Evolutionary conservation across 2,113 vertebrate genomes (phyloP).

Genomic region (Sciurus niger): DNA sequence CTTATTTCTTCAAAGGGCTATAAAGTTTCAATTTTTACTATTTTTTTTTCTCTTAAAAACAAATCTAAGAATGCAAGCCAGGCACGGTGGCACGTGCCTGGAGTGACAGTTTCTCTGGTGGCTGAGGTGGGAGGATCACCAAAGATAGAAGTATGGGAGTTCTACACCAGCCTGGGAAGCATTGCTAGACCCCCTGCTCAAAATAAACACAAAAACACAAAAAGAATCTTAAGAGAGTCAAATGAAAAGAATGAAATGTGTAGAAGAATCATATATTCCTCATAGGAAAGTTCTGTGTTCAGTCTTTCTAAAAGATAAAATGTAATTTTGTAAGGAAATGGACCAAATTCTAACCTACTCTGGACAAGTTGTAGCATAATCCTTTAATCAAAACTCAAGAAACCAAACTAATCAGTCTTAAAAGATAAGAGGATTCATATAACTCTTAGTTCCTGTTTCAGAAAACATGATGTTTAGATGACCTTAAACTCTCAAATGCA

Average conservation of each 20-base stretch:
- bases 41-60: neutral
- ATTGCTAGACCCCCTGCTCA: neutral
- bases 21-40: slow-evolving; percentile 5
- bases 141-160: neutral
- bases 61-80: neutral
- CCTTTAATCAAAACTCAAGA: slow-evolving; percentile 54
- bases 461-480: slow-evolving; percentile 65
- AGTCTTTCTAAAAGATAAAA: neutral
- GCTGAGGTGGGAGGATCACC: neutral
- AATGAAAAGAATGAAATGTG: slow-evolving; percentile 21
- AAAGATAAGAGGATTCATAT: slow-evolving; percentile 43
- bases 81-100: neutral
- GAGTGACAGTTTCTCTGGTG: neutral
- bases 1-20: neutral
- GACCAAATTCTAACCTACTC: neutral
- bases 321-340: slow-evolving; percentile 9
- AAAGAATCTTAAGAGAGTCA: neutral
- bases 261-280: neutral
- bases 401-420: slow-evolving; percentile 38
- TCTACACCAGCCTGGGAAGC: neutral
- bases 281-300: neutral
- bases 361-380: slow-evolving; percentile 22
- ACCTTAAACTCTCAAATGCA: slow-evolving; percentile 66
- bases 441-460: slow-evolving; percentile 54
- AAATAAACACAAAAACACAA: neutral